These are phyloP conservation scores for Entomobrya multifasciata DNA, from an alignment of 2,888 invertebrate genomes.

Conservation along the genomic window DNA sequence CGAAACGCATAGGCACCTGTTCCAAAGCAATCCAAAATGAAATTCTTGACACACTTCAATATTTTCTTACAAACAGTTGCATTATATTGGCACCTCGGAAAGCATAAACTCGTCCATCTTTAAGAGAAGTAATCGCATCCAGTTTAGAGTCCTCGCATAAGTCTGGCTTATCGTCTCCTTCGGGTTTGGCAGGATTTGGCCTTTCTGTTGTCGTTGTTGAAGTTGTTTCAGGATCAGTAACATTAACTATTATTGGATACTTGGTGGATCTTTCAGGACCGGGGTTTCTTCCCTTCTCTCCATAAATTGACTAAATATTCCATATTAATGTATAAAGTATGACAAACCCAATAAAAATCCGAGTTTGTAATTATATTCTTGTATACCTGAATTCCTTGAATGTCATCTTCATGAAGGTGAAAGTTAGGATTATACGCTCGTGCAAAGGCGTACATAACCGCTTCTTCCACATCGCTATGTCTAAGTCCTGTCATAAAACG, in stretches of 20 bases:
- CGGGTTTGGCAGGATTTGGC: slow-evolving; percentile 42
- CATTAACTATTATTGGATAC: slow-evolving; percentile 58
- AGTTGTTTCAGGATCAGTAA: slow-evolving; percentile 12
- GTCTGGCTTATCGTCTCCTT: slow-evolving; percentile 46
- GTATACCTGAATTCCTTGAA: slow-evolving; percentile 69
- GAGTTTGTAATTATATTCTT: no score
- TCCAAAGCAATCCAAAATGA: no score
- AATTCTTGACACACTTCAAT: no score
- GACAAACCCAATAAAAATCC: no score
- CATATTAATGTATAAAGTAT: no score
- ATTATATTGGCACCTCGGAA: slow-evolving; percentile 62
- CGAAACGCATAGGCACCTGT: slow-evolving; percentile 74
- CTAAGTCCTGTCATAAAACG: slow-evolving; percentile 66
- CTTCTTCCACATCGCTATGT: slow-evolving; percentile 72
- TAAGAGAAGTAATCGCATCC: slow-evolving; percentile 74
- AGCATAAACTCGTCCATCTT: slow-evolving; percentile 70
- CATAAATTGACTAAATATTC: slow-evolving; percentile 63
- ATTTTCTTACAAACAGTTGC: not conserved
- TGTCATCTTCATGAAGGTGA: slow-evolving; percentile 69
- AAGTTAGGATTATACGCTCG: slow-evolving; percentile 65
- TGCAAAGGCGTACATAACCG: slow-evolving; percentile 70
- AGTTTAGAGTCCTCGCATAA: slow-evolving; percentile 68
- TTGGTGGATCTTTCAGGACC: slow-evolving; percentile 31
- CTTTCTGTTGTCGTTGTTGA: slow-evolving; percentile 14
- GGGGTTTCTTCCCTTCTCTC: slow-evolving; percentile 59